These are phyloP conservation scores for Boulengeromyrus knoepffleri DNA, from an alignment of 2,113 vertebrate genomes.

Conservation along the genomic window DNA sequence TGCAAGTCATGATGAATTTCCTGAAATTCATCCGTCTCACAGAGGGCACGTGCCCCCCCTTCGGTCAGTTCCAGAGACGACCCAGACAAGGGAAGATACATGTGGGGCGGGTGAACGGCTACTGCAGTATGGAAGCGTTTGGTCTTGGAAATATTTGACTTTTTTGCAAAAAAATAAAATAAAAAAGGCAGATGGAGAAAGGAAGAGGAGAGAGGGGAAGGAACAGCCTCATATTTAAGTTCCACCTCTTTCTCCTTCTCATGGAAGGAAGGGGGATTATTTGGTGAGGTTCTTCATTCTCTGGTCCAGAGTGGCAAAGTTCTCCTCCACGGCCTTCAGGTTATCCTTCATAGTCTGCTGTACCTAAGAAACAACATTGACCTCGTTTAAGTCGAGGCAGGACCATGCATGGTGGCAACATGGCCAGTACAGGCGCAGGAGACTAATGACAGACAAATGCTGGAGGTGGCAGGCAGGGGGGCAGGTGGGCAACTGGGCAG, in stretches of 20 bases:
- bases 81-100: neutral
- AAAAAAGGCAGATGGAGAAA: constrained; percentile 24
- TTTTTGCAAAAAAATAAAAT: constrained; percentile 45
- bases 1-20: neutral
- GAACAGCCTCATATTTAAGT: constrained; percentile 28
- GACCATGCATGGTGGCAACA: neutral
- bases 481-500: too few relatives aligned
- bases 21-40: constrained; percentile 36
- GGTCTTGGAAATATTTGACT: constrained; percentile 44
- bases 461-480: neutral
- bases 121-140: constrained; percentile 43
- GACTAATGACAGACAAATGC: too few relatives aligned
- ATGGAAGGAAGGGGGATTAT: constrained; percentile 48
- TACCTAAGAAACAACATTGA: constrained; percentile 53
- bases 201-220: constrained; percentile 33
- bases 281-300: constrained; percentile 79
- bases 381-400: neutral
- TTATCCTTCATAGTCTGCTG: constrained; percentile 87
- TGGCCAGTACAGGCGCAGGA: neutral
- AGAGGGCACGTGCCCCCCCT: neutral
- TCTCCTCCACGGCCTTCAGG: constrained; percentile 71
- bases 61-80: neutral
- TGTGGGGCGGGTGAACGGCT: constrained; percentile 23
- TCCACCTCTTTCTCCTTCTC: constrained; percentile 36
- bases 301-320: constrained; percentile 71